Percentiles rank a stretch among this genome's conserved stretches.
Conservation (phyloP, 2,888 invertebrate species). For the Lithophane socia region DNA sequence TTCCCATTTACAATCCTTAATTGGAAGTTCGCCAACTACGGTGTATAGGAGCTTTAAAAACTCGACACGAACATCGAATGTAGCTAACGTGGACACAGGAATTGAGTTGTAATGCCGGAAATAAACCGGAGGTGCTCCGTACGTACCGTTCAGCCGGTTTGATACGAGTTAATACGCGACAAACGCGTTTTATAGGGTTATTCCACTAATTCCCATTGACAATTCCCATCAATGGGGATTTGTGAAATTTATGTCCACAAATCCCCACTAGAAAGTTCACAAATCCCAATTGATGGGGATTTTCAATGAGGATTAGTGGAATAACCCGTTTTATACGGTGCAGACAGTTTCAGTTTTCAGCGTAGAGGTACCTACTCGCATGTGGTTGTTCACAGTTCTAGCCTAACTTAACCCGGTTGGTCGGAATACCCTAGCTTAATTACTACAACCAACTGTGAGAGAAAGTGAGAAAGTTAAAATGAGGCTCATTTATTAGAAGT, state of each 20-base stretch:
- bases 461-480: not conserved
- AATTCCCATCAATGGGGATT: no score
- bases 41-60: conserved; percentile 33
- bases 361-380: not conserved
- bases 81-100: conserved; percentile 55
- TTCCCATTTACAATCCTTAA: conserved; percentile 17
- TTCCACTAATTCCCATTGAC: no score
- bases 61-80: conserved; percentile 37
- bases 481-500: no score
- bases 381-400: not conserved
- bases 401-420: not conserved
- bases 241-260: no score
- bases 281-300: no score
- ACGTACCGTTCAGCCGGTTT: conserved; percentile 29
- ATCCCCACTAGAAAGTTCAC: no score
- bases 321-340: not conserved
- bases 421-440: not conserved
- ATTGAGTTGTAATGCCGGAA: conserved; percentile 61
- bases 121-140: conserved; percentile 40
- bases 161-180: conserved; percentile 16
- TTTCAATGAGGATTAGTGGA: no score
- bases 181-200: conserved; percentile 8
- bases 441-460: not conserved
- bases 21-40: conserved; percentile 10
- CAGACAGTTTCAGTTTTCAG: conserved; percentile 8